Percentiles rank a stretch among this genome's conserved stretches.
Conservation (phyloP, 2,888 invertebrate genomes). For the Microctonus brassicae region DNA sequence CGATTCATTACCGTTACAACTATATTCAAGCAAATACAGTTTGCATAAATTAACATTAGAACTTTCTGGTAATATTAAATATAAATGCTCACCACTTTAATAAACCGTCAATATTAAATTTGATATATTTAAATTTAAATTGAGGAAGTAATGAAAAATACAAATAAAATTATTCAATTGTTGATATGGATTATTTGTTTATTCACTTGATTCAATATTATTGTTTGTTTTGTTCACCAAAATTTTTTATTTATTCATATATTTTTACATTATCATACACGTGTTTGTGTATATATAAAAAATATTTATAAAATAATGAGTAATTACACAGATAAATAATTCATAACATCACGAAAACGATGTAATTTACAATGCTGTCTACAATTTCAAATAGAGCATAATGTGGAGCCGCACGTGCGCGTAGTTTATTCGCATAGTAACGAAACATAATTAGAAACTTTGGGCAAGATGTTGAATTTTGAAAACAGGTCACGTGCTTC, state of each 20-base stretch:
- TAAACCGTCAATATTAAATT: background rate
- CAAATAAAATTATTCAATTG: background rate
- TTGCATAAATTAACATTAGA: slow-evolving; percentile 2
- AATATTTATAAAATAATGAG: background rate
- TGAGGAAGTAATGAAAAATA: background rate
- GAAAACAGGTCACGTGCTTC: slow-evolving; percentile 32
- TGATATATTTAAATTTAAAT: background rate
- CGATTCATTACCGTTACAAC: slow-evolving; percentile 28
- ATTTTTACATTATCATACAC: background rate
- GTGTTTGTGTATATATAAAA: background rate
- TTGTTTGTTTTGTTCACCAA: background rate
- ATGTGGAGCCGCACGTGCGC: slow-evolving; percentile 5
- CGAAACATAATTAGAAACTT: slow-evolving; percentile 32
- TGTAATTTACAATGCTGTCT: background rate
- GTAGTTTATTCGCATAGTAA: slow-evolving; percentile 26
- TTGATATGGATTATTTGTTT: background rate
- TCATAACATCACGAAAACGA: background rate
- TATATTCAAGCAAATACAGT: background rate
- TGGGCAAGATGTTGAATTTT: slow-evolving; percentile 25
- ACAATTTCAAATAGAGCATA: background rate
- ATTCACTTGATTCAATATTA: background rate
- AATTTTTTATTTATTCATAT: background rate
- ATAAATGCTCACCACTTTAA: slow-evolving; percentile 8
- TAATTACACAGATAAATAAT: slow-evolving; percentile 9
- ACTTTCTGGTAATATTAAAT: background rate